A percentile compares a stretch with the other conserved stretches of the same genome.
Evolutionary conservation across 2,113 vertebrate genomes (phyloP).

Genomic region (Semnornis frantzii): DNA sequence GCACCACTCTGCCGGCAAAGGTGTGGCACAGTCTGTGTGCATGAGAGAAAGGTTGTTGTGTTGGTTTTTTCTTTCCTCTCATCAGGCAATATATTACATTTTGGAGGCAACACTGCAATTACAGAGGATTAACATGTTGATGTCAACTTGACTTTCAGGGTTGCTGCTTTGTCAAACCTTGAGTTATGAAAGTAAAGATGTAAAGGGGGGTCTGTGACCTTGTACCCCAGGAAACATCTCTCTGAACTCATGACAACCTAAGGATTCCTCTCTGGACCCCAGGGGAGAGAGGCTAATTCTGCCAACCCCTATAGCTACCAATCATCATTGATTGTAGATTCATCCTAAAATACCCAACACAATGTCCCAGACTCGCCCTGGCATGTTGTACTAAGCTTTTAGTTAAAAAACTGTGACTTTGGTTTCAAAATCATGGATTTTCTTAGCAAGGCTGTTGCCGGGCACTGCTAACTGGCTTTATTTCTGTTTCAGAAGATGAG

Average conservation of each 20-base stretch:
- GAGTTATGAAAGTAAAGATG: constrained; percentile 26
- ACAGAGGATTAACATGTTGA: constrained; percentile 33
- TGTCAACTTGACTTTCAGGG: neutral
- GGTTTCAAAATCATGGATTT: neutral
- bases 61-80: neutral
- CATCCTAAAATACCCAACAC: neutral
- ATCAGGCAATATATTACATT: constrained; percentile 1
- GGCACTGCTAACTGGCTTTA: neutral
- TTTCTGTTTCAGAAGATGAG: neutral
- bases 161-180: constrained; percentile 28
- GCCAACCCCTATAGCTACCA: neutral
- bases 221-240: neutral
- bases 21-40: constrained; percentile 11
- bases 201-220: constrained; percentile 16
- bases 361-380: neutral
- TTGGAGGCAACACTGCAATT: constrained; percentile 39
- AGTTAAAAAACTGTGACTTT: neutral
- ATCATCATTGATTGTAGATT: neutral
- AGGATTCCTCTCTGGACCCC: neutral
- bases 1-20: neutral
- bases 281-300: neutral
- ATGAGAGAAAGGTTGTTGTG: neutral
- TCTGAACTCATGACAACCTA: neutral
- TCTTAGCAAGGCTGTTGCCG: neutral
- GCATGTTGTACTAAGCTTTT: neutral